Evolutionary conservation across 2,113 vertebrate species (phyloP).

Genomic region (Bos indicus): DNA sequence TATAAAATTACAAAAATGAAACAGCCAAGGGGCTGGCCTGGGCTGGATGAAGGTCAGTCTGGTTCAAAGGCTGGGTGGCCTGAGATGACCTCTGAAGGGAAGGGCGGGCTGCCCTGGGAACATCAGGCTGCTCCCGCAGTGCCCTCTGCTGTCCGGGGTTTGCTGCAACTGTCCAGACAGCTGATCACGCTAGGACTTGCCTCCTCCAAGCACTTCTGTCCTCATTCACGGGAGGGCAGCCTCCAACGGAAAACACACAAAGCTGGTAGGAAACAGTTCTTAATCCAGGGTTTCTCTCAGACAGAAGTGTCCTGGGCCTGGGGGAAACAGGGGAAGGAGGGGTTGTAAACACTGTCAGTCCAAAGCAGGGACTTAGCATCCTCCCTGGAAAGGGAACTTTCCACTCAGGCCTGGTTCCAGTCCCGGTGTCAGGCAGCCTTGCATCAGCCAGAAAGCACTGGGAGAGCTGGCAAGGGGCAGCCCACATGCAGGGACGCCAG

Average conservation of each 20-base stretch:
- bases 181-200: not conserved
- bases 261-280: not conserved
- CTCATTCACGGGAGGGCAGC: not conserved
- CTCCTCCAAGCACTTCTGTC: not conserved
- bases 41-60: not conserved
- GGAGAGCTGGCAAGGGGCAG: not conserved
- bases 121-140: not conserved
- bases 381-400: not conserved
- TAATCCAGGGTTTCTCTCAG: not conserved
- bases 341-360: not conserved
- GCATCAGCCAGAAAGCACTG: not conserved
- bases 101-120: rapidly evolving
- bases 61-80: not conserved
- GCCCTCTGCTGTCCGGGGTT: not conserved
- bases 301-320: not conserved
- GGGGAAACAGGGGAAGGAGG: not conserved
- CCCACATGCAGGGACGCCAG: no score
- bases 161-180: not conserved
- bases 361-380: not conserved
- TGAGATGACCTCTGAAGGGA: not conserved
- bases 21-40: not conserved
- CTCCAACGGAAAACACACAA: not conserved
- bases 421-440: not conserved
- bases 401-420: not conserved
- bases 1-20: not conserved